Evolutionary conservation across 2,888 invertebrate species (phyloP), one percentile per base, ranked within the genome.

Genomic region (Gymnosoma rotundatum): DNA sequence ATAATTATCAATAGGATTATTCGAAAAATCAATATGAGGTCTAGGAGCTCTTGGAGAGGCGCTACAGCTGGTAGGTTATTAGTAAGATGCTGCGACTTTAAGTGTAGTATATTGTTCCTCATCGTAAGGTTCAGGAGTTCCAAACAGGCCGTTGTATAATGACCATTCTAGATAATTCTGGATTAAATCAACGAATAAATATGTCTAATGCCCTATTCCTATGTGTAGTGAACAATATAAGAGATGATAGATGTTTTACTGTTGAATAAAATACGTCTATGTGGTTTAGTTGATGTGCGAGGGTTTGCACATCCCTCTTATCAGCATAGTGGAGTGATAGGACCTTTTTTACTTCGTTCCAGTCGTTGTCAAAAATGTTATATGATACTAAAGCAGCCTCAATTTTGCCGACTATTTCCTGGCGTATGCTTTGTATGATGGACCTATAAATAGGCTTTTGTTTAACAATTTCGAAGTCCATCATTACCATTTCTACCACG

Each of bases 271-370:
- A 18, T 20, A 20, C 78, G 16, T 87, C 79, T 36, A 67, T 69
- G n/a, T 63, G 78, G 67, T 75, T 82, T 0, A 87, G 42, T 63
- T 88, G 83, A 52, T 87, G 85, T 54, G 87, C 76, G 3, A 87
- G 52, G 0, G 85, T 86, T 7, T 84, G 63, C 0, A 86, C 32
- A 45, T 87, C 88, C 20, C 84, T 58, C 25, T 87, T 88, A 25
- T 86, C 25, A 25, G 25, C 25, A 25, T 25, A 25, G 25, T 25
- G 4, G 2, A 25, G 1, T 25, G 4, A 25, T 25, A 25, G n/a
- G n/a, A 25, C 1, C 50, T 25, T 64, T 87, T 0, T 52, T 18
- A 52, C 50, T 20, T 52, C 20, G 20, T 52, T 52, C 18, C 50
- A 52, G 9, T 52, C 50, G 12, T 18, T 52, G 9, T 52, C 50